A percentile compares a stretch with the other conserved stretches of the same genome.
These are phyloP conservation scores for Triplophysa yarkandensis DNA, from an alignment of 2,797 vertebrate genomes.

Conservation along the genomic window DNA sequence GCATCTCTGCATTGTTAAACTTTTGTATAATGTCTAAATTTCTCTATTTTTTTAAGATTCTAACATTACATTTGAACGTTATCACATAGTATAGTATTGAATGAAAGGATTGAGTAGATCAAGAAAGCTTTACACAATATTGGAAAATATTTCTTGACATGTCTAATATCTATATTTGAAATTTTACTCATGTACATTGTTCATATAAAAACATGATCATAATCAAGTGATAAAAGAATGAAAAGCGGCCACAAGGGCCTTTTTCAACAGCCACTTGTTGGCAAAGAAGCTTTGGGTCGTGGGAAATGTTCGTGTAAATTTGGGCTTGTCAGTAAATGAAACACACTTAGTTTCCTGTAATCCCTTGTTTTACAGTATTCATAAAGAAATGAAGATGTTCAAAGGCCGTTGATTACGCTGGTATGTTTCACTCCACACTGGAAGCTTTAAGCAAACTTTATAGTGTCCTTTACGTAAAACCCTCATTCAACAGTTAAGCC, in stretches of 20 bases:
- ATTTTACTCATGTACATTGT: not conserved
- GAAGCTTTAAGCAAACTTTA: conserved; percentile 48
- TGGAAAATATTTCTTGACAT: too few relatives aligned
- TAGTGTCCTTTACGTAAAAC: conserved; percentile 35
- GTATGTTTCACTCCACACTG: conserved; percentile 49
- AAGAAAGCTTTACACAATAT: too few relatives aligned
- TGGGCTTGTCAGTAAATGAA: conserved; percentile 34
- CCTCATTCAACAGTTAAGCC: conserved; percentile 32
- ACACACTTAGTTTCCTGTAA: conserved; percentile 37
- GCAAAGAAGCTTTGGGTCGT: conserved; percentile 6
- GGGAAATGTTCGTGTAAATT: conserved; percentile 29
- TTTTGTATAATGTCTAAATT: too few relatives aligned
- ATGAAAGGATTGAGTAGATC: too few relatives aligned
- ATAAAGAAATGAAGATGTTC: conserved; percentile 44
- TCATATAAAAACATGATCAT: not conserved
- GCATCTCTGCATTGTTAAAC: not conserved
- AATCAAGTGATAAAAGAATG: not conserved
- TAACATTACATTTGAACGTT: too few relatives aligned
- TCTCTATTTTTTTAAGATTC: too few relatives aligned
- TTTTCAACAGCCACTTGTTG: conserved; percentile 21
- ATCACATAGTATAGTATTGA: too few relatives aligned
- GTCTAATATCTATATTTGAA: too few relatives aligned
- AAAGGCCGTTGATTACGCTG: conserved; percentile 47
- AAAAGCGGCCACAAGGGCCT: not conserved
- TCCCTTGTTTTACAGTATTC: conserved; percentile 36